These are phyloP conservation scores for Brevimyrus niger DNA, from an alignment of 2,113 vertebrate species.

Conservation along the genomic window DNA sequence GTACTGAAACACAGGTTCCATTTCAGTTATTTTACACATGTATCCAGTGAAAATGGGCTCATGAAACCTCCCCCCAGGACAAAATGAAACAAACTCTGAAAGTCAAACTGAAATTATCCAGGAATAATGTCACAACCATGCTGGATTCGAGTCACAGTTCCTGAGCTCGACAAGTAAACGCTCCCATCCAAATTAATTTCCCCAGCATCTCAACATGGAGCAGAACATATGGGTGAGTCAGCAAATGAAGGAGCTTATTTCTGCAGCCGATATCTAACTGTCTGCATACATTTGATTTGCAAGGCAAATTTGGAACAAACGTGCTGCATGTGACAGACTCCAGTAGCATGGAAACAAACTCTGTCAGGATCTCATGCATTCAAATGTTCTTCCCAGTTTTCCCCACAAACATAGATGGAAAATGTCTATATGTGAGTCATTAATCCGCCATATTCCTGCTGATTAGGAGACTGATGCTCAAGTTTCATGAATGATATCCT, in stretches of 20 bases:
- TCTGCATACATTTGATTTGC: neutral
- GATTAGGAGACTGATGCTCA: neutral
- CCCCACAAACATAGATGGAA: neutral
- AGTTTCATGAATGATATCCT: neutral
- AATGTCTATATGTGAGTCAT: neutral
- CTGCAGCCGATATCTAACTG: neutral
- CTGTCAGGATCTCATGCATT: neutral
- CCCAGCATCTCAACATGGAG: neutral
- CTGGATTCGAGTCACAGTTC: neutral
- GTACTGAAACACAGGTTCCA: neutral
- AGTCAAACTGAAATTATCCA: neutral
- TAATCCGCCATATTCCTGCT: neutral
- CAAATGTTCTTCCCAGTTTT: neutral
- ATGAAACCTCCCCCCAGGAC: neutral
- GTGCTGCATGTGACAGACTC: neutral
- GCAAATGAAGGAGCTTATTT: neutral
- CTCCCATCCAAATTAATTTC: neutral
- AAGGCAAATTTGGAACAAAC: neutral
- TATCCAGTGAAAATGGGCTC: neutral
- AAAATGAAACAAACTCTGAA: neutral
- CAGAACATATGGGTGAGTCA: neutral
- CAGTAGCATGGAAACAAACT: neutral
- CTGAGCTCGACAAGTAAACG: neutral
- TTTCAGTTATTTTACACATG: neutral
- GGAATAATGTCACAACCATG: neutral